Evolutionary conservation across 2,797 vertebrate species (phyloP).

Genomic region (Poecilia wingei): DNA sequence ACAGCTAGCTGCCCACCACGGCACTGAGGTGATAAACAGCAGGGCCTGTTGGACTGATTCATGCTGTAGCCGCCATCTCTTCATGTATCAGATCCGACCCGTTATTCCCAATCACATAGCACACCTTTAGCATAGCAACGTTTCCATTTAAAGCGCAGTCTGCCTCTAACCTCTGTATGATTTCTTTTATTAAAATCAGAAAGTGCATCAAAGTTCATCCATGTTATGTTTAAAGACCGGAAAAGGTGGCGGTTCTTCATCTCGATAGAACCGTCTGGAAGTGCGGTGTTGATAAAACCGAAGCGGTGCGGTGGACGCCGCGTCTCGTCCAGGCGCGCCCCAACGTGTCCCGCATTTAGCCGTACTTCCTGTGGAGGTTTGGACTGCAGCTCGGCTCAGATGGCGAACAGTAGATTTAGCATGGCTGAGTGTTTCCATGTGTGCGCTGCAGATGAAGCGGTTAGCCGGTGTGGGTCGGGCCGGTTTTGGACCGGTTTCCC

Average conservation of each 20-base stretch:
- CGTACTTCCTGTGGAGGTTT: slow-evolving; percentile 64
- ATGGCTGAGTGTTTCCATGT: slow-evolving; percentile 78
- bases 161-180: neutral
- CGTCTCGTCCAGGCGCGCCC: slow-evolving; percentile 28
- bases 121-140: neutral
- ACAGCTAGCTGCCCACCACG: neutral
- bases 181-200: neutral
- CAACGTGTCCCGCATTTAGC: slow-evolving; percentile 54
- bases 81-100: neutral
- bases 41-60: neutral
- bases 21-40: neutral
- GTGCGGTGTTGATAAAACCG: slow-evolving; percentile 22
- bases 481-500: slow-evolving; percentile 50
- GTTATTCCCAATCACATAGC: neutral
- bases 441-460: slow-evolving; percentile 62
- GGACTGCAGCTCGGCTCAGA: slow-evolving; percentile 63
- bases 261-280: neutral
- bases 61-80: neutral
- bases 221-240: neutral
- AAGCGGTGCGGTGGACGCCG: neutral
- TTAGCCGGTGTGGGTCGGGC: slow-evolving; percentile 49
- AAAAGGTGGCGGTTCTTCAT: neutral
- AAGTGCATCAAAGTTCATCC: neutral
- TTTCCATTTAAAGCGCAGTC: neutral
- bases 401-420: slow-evolving; percentile 70